Conservation (phyloP, 2,113 vertebrate genomes). For the Chitala chitala region DNA sequence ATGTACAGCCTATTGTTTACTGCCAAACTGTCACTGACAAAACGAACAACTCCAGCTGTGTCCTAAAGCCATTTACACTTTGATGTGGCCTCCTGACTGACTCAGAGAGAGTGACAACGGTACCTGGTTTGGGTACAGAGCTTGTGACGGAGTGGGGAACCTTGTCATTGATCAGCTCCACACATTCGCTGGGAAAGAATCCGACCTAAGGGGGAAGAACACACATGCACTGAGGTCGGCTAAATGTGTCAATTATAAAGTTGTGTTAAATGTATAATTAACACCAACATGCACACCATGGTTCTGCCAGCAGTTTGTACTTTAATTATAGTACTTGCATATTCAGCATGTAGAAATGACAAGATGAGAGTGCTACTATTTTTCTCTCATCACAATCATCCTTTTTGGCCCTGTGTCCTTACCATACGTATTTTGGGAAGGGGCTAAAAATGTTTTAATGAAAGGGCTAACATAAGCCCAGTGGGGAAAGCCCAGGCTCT, state of each 20-base stretch:
- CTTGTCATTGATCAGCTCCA: conserved; percentile 97
- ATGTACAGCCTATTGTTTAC: too few species aligned
- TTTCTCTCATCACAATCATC: background rate
- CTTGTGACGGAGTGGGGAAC: conserved; percentile 95
- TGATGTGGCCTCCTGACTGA: background rate
- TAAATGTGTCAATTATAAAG: too few species aligned
- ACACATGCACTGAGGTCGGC: too few species aligned
- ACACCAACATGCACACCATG: background rate
- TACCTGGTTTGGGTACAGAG: conserved; percentile 95
- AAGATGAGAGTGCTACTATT: background rate
- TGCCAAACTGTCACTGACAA: too few species aligned
- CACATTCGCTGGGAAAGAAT: conserved; percentile 96
- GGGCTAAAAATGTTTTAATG: background rate
- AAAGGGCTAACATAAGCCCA: background rate
- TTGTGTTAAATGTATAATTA: background rate
- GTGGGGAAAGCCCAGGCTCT: background rate
- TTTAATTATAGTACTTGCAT: background rate
- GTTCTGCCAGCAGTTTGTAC: background rate
- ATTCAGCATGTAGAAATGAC: background rate
- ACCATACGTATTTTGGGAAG: background rate
- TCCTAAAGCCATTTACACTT: too few species aligned
- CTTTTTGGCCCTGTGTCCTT: background rate
- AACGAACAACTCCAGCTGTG: too few species aligned
- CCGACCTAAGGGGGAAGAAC: conserved; percentile 72
- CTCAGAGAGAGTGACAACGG: conserved; percentile 3